Conservation (phyloP, 2,888 invertebrate genomes). For the Lumbricus terrestris region DNA sequence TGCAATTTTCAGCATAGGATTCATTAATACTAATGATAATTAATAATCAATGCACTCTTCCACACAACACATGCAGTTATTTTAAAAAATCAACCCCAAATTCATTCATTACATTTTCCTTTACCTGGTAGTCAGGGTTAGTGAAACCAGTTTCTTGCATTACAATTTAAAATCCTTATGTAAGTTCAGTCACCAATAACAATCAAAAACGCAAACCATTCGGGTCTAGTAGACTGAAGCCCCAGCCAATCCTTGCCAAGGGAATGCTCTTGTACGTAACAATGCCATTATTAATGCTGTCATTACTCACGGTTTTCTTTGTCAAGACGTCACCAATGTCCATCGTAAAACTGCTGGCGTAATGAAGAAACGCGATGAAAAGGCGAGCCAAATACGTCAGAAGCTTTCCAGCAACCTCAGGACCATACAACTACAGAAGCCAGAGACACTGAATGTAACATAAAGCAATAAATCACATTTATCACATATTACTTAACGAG, state of each 20-base stretch:
- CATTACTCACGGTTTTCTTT: slow-evolving; percentile 51
- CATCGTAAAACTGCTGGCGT: slow-evolving; percentile 83
- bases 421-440: slow-evolving; percentile 74
- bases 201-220: too few relatives aligned
- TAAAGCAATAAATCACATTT: background rate
- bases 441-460: background rate
- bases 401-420: slow-evolving; percentile 75
- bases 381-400: slow-evolving; percentile 87
- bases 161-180: too few relatives aligned
- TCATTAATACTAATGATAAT: too few relatives aligned
- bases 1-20: too few relatives aligned
- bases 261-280: background rate
- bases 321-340: slow-evolving; percentile 93
- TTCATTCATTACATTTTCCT: too few relatives aligned
- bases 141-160: too few relatives aligned
- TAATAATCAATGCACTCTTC: too few relatives aligned
- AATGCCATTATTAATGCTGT: background rate
- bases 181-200: too few relatives aligned
- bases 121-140: too few relatives aligned
- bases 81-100: too few relatives aligned
- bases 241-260: too few relatives aligned
- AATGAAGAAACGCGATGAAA: slow-evolving; percentile 84
- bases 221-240: background rate
- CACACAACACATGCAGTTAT: too few relatives aligned
- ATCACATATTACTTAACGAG: background rate